Evolutionary conservation across 2,888 invertebrate genomes (phyloP).

Genomic region (Hemaris fuciformis): DNA sequence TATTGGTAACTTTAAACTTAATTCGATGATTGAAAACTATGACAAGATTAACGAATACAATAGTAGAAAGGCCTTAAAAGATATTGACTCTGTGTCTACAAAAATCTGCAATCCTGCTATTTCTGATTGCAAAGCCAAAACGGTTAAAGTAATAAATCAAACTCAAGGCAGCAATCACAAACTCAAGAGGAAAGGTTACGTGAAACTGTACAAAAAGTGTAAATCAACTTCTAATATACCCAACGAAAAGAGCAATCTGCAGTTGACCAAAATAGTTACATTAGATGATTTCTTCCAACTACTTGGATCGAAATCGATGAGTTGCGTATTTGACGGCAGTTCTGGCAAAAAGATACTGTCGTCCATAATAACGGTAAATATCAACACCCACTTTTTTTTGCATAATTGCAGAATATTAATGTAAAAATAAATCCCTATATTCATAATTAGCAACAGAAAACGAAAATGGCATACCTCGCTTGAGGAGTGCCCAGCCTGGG

Average conservation of each 20-base stretch:
- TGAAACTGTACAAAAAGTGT: constrained; percentile 56
- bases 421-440: too few species aligned
- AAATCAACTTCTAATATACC: constrained; percentile 53
- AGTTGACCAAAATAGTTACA: constrained; percentile 52
- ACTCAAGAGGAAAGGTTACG: constrained; percentile 37
- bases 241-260: constrained; percentile 36
- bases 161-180: constrained; percentile 15
- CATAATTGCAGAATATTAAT: too few species aligned
- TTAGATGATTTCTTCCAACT: constrained; percentile 65
- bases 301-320: constrained; percentile 53
- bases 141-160: not conserved
- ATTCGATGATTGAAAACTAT: not conserved
- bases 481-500: too few species aligned
- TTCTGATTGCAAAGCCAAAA: not conserved
- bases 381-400: not conserved
- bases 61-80: not conserved
- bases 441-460: too few species aligned
- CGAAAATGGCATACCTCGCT: too few species aligned
- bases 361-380: constrained; percentile 51
- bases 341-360: constrained; percentile 51
- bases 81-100: not conserved
- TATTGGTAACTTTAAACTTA: not conserved
- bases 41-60: not conserved
- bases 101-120: too few species aligned
- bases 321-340: constrained; percentile 50